phyloP scores from a whole-genome alignment of 2,797 vertebrate genomes.

The Sus cebifrons region DNA sequence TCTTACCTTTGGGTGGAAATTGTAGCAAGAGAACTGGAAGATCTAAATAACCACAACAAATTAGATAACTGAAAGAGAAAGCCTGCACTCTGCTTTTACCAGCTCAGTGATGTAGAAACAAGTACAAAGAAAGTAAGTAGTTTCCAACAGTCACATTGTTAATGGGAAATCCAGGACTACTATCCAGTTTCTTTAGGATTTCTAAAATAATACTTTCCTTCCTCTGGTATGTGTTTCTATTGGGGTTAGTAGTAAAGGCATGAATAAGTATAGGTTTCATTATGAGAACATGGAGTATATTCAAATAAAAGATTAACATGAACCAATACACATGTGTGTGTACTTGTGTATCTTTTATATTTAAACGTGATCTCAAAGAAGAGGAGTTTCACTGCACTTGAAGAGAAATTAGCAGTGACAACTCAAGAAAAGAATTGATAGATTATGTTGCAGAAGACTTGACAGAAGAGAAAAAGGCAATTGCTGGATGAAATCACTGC shows the following conservation, averaged over 20 bases:
- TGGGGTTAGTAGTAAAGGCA: background rate
- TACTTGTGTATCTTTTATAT: background rate
- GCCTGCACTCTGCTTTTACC: background rate
- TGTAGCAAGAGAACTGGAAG: background rate
- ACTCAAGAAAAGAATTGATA: conserved; percentile 61
- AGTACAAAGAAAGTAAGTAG: background rate
- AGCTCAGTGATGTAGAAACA: background rate
- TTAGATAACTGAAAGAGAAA: background rate
- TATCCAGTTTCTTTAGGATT: background rate
- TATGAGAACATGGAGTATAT: background rate
- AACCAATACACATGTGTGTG: background rate
- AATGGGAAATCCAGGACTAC: background rate
- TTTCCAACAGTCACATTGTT: background rate
- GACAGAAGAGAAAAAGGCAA: conserved; percentile 76
- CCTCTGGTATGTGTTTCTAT: background rate
- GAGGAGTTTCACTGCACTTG: conserved; percentile 35
- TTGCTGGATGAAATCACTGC: conserved; percentile 70
- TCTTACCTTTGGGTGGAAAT: background rate
- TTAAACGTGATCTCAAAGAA: conserved; percentile 2
- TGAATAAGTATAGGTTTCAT: background rate
- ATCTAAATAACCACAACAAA: conserved; percentile 16
- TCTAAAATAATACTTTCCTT: background rate
- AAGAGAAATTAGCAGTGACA: conserved; percentile 67
- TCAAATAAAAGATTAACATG: background rate
- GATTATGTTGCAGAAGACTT: conserved; percentile 70